phyloP scores from a whole-genome alignment of 2,113 vertebrate genomes.

The Diadophis punctatus region DNA sequence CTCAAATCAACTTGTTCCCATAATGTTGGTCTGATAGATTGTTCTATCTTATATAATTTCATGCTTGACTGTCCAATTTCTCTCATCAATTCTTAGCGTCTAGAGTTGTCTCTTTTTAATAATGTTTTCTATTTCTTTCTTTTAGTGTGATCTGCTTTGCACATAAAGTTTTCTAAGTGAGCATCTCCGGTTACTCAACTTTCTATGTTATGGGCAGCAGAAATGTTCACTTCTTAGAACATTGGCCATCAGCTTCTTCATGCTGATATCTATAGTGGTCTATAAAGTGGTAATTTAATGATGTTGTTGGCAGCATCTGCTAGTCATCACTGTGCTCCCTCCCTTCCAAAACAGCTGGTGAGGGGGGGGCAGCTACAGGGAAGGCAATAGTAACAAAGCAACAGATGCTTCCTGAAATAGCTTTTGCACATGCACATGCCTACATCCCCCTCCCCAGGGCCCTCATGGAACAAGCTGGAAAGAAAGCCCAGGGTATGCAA shows the following conservation, averaged over 20 bases:
- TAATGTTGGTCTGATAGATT: not conserved
- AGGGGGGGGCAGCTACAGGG: not conserved
- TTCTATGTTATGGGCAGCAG: not conserved
- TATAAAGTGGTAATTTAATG: not conserved
- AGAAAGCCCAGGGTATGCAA: conserved; percentile 37
- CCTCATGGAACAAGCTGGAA: not conserved
- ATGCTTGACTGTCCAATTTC: not conserved
- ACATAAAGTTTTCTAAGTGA: not conserved
- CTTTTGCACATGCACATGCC: not conserved
- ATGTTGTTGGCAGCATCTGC: not conserved
- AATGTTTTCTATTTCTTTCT: not conserved
- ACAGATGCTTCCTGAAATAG: not conserved
- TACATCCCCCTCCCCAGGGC: not conserved
- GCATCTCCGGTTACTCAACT: not conserved
- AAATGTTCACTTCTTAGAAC: not conserved
- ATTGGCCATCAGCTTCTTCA: not conserved
- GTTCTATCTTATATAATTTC: not conserved
- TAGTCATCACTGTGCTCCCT: not conserved
- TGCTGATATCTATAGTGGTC: not conserved
- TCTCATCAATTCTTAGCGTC: not conserved
- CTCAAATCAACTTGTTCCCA: not conserved
- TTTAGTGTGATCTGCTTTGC: not conserved
- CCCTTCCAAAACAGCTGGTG: not conserved
- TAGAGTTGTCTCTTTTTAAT: not conserved
- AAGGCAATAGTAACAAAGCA: not conserved